Evolutionary conservation across 2,888 invertebrate species (phyloP).

Genomic region (Suillia variegata): DNA sequence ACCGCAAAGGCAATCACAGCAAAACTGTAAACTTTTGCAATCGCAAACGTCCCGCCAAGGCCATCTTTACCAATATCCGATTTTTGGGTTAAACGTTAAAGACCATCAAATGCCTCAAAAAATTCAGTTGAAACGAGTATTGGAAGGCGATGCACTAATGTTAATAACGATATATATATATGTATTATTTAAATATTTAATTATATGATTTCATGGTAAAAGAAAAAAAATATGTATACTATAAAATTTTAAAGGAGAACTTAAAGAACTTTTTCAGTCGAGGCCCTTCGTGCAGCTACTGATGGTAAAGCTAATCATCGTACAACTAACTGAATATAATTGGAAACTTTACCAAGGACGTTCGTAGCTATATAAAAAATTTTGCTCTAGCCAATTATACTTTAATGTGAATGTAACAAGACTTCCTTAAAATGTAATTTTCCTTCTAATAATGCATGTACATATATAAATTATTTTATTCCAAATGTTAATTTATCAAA

Average conservation of each 20-base stretch:
- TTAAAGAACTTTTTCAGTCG: constrained; percentile 13
- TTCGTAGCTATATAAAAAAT: too few relatives aligned
- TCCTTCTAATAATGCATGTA: not conserved
- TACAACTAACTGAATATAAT: too few relatives aligned
- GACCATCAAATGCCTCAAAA: not conserved
- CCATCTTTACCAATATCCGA: constrained; percentile 69
- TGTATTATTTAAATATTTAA: not conserved
- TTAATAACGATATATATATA: not conserved
- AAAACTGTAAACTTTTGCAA: constrained; percentile 70
- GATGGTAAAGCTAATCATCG: not conserved
- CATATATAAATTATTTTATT: not conserved
- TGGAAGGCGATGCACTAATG: not conserved
- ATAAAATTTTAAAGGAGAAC: constrained; percentile 15
- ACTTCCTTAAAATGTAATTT: not conserved
- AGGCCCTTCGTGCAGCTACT: constrained; percentile 28
- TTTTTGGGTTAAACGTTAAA: constrained; percentile 64
- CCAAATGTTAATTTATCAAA: not conserved
- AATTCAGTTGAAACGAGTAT: not conserved
- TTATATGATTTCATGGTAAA: too few relatives aligned
- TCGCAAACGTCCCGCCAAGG: constrained; percentile 66
- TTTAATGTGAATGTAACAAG: not conserved
- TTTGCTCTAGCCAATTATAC: not conserved
- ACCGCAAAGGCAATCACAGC: constrained; percentile 64
- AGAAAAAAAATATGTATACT: not conserved
- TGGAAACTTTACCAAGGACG: too few relatives aligned